Base-by-base conservation (phyloP, 1,140 invertebrate species). In the Drosophila teissieri region DNA sequence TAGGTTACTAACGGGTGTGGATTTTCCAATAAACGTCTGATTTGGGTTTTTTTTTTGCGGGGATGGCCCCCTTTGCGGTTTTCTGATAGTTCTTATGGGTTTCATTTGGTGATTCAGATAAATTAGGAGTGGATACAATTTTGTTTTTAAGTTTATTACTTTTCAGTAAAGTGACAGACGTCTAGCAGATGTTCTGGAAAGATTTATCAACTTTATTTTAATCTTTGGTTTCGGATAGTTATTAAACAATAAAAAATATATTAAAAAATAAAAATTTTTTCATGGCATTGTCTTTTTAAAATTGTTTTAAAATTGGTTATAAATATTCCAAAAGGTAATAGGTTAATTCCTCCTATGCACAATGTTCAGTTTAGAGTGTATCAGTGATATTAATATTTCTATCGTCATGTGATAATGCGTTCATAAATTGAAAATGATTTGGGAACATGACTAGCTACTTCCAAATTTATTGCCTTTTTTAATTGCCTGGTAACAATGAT, bases 401-500 rank as follows among this genome's bases (percentile, higher is more conserved):
- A 44, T 12, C 42, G 5, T n/a, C 19, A 48, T n/a, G 6, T 7
- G 17, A 55, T 55, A 7, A 39, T 17, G 11, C 11, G 8, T 17
- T 54, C 24, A 27, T 54, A n/a, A 15, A 14, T 19, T 14, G n/a
- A 14, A 22, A 58, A 42, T n/a, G 10, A 22, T 40, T 8, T 15
- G 10, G 37, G 7, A 31, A 11, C 15, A 58, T 62, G 53, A 34
- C 24, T 3, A 17, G 5, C 19, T 22, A 42, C 6, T 1, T 31
- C 3, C 3, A 51, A 31, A 60, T 22, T 17, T 17, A 27, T 12
- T 39, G 24, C 11, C 15, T 3, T 22, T 22, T 58, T 19, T 14
- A 36, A 40, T 42, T 42, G 60, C 53, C 5, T 6, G 17, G 53
- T 62, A 58, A 62, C 36, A 22, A 31, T 57, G 53, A 62, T 42